Base-by-base conservation (phyloP, 37 sponge, comb jelly and placozoan species). In the Crambe crambe region DNA sequence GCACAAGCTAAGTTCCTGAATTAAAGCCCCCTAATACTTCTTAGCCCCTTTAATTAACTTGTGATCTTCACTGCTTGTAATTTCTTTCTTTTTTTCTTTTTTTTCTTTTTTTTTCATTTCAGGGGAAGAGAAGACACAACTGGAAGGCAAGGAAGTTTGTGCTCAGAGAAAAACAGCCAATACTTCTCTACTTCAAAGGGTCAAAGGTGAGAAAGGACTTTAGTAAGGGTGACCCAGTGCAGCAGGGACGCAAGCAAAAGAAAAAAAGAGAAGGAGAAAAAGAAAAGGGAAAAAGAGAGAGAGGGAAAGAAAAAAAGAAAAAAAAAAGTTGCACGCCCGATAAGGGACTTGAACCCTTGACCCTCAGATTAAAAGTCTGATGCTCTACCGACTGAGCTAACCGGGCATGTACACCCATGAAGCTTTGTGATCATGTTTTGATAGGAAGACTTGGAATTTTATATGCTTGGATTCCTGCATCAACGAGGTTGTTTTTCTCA, bases 281-380 rank as follows among this genome's bases (percentile, higher is more conserved):
- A 37, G 21, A 37, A 39, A 34, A 36, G 77, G 70, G 42, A 73
- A 26, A 47, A 69, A 61, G 31, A 10, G 56, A 42, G 42, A 10
- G 56, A 42, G 42, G 73, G 56, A 75, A 74, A 80, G 68, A 74
- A 47, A 47, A 47, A 47, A 47, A 47, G 12, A 47, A 47, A 47
- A 47, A 47, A 47, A 47, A 47, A 47, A 47, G 12, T 22, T 23
- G 38, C 1, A 43, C 90, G 80, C 90, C 90, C 85, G 79, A 79
- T 89, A 84, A 51, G 90, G 90, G 90, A 77, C 90, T 89, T 56
- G 90, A 89, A 89, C 90, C 81, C 90, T 39, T 80, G 81, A 85
- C 90, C 86, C 90, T 85, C 85, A 89, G 90, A 78, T 89, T 85
- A 85, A 89, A 85, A 85, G 86, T 72, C 85, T 89, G 76, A 89